Conservation (phyloP, 37 sponge, comb jelly and placozoan species). For the Beroe ovata region DNA sequence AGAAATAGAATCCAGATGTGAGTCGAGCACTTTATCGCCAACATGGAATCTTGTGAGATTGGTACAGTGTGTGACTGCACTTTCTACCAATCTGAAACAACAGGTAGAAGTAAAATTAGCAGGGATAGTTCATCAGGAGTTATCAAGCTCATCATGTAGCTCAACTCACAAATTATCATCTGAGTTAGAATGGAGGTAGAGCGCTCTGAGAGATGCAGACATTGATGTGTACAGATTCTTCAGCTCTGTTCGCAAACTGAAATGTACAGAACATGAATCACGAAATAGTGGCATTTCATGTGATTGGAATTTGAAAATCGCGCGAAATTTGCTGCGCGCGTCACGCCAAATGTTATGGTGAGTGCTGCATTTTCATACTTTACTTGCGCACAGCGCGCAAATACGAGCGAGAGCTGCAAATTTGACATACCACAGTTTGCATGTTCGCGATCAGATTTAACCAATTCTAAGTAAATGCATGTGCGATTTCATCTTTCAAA, state of each 20-base stretch:
- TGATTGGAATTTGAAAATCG: neutral
- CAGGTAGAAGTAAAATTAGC: no score
- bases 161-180: conserved; percentile 26
- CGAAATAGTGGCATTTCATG: neutral
- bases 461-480: no score
- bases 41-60: conserved; percentile 4
- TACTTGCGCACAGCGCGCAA: neutral
- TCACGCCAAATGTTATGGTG: neutral
- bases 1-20: conserved; percentile 7
- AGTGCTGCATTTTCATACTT: neutral
- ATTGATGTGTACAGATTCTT: conserved; percentile 24
- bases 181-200: neutral
- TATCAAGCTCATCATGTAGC: neutral
- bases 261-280: no score
- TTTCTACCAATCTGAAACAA: neutral
- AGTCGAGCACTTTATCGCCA: neutral
- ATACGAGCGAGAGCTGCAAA: neutral
- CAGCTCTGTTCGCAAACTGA: neutral
- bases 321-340: neutral
- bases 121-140: no score
- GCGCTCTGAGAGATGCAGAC: neutral
- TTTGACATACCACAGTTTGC: neutral
- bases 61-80: neutral
- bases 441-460: no score
- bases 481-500: no score